A percentile compares a stretch with the other conserved stretches of the same genome.
phyloP scores from a whole-genome alignment of 2,113 vertebrate species.

The Delphinus delphis region DNA sequence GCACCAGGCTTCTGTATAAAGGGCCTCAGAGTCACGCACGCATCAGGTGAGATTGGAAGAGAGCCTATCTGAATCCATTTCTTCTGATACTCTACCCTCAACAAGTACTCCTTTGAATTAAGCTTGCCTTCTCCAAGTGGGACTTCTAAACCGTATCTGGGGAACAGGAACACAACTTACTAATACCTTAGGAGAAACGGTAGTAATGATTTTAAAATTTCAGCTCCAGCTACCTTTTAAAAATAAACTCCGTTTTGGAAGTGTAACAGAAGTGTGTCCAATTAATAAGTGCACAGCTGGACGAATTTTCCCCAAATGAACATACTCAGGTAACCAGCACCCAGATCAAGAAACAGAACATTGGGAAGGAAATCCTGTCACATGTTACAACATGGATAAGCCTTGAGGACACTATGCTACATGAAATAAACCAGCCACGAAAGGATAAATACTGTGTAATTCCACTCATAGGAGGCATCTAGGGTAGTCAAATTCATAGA shows the following conservation, averaged over 20 bases:
- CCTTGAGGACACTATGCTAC: background rate
- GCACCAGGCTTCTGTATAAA: background rate
- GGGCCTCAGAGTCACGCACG: background rate
- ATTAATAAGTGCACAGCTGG: background rate
- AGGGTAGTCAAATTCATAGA: background rate
- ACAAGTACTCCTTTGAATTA: background rate
- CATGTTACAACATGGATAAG: background rate
- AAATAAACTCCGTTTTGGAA: background rate
- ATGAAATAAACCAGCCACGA: background rate
- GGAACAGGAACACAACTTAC: background rate
- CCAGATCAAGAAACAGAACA: constrained; percentile 1
- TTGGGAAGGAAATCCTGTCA: background rate
- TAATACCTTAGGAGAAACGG: background rate
- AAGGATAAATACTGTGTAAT: background rate
- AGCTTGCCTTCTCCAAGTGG: background rate
- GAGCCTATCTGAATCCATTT: background rate
- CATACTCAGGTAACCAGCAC: background rate
- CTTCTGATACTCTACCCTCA: background rate
- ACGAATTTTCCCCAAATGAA: constrained; percentile 10
- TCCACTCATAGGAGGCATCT: background rate
- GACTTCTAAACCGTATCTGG: background rate
- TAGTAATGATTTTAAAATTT: background rate
- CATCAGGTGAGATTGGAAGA: background rate
- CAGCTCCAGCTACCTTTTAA: background rate
- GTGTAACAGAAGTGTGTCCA: background rate